These are phyloP conservation scores for Wasmannia auropunctata DNA, from an alignment of 1,140 invertebrate genomes.

Conservation along the genomic window DNA sequence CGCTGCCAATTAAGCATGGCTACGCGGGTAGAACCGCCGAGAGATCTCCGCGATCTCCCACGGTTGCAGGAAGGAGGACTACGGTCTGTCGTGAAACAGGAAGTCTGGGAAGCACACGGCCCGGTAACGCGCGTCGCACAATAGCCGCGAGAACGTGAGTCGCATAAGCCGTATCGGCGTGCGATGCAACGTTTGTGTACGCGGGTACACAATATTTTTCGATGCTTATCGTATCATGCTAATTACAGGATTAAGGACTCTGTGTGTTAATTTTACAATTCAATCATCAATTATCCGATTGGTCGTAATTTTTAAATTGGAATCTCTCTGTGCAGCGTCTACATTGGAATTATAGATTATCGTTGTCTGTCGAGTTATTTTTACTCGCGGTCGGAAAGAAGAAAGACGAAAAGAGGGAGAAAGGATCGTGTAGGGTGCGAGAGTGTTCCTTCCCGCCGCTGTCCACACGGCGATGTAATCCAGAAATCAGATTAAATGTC, in stretches of 20 bases:
- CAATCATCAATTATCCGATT: background rate
- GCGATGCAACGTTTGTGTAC: background rate
- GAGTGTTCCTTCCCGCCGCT: slow-evolving; percentile 65
- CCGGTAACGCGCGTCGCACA: slow-evolving; percentile 27
- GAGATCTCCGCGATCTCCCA: slow-evolving; percentile 69
- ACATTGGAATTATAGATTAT: background rate
- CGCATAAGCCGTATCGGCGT: slow-evolving; percentile 12
- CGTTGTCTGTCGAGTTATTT: slow-evolving; percentile 47
- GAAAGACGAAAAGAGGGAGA: slow-evolving; percentile 13
- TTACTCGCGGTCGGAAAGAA: slow-evolving; percentile 19
- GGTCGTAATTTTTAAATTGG: background rate
- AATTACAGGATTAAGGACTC: background rate
- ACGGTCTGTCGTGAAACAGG: slow-evolving; percentile 71
- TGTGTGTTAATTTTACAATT: background rate
- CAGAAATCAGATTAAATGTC: slow-evolving; percentile 81
- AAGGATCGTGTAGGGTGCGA: slow-evolving; percentile 15
- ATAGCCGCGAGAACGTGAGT: slow-evolving; percentile 32
- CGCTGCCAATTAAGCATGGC: slow-evolving; percentile 71
- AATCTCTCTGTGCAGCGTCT: no score
- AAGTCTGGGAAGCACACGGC: slow-evolving; percentile 52
- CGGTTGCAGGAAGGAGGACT: slow-evolving; percentile 58
- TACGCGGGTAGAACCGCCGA: slow-evolving; percentile 47
- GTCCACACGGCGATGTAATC: slow-evolving; percentile 74
- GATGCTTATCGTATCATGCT: background rate
- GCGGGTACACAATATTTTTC: background rate